phyloP scores from a whole-genome alignment of 2,888 invertebrate genomes.

The Bombylius major region DNA sequence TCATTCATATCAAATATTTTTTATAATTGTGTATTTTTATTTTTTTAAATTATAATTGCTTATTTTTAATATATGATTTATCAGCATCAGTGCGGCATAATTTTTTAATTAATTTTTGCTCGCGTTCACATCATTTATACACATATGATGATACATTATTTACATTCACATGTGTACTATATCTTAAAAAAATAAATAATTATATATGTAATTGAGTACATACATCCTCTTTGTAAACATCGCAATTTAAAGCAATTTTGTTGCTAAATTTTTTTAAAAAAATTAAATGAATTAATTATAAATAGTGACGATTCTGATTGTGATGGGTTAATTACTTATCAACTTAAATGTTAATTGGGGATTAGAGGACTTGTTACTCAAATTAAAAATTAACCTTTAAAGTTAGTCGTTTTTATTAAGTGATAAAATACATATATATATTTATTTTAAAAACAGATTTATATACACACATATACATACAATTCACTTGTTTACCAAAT shows the following conservation, averaged over 20 bases:
- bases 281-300: conserved; percentile 3
- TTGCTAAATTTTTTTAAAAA: not conserved
- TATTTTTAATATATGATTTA: no score
- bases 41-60: no score
- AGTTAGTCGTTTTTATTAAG: no score
- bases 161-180: no score
- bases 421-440: not conserved
- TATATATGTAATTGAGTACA: no score
- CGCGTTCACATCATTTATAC: not conserved
- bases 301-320: not conserved
- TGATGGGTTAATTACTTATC: conserved; percentile 9
- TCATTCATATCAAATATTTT: no score
- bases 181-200: no score
- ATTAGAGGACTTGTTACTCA: conserved; percentile 9
- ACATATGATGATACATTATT: no score
- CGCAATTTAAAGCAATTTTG: not conserved
- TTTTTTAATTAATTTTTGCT: not conserved
- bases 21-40: no score
- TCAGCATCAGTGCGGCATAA: no score
- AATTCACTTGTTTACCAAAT: not conserved
- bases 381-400: conserved; percentile 8
- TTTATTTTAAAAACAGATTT: not conserved
- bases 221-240: no score
- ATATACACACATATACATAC: not conserved
- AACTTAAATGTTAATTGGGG: conserved; percentile 8